phyloP scores from a whole-genome alignment of 1,140 invertebrate genomes.

The Pentalonia nigronervosa region DNA sequence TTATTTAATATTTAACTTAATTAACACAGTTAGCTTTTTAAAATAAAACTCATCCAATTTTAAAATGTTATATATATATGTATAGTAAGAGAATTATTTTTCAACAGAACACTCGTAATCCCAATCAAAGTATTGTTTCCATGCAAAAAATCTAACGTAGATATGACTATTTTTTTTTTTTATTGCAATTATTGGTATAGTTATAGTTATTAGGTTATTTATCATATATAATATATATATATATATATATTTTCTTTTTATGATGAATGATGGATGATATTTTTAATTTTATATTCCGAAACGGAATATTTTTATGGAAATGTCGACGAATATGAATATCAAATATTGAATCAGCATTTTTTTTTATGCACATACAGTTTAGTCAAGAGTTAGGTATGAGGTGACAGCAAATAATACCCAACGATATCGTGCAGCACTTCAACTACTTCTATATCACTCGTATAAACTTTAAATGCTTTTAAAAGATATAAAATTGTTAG shows the following conservation, averaged over 20 bases:
- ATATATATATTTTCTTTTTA: neutral
- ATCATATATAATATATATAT: neutral
- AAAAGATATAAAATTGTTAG: neutral
- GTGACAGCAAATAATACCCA: neutral
- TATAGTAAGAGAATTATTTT: no score
- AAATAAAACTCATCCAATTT: no score
- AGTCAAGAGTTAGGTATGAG: neutral
- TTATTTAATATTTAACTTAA: no score
- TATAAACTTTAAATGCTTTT: neutral
- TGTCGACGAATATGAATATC: neutral
- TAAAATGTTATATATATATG: no score
- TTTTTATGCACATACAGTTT: neutral
- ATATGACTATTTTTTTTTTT: neutral
- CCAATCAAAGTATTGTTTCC: neutral
- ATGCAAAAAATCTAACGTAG: neutral
- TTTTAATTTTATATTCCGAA: neutral
- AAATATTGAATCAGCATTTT: neutral
- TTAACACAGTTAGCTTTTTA: no score
- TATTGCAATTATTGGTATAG: neutral
- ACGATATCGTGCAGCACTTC: neutral
- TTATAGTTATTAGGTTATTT: neutral
- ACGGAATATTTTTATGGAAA: neutral
- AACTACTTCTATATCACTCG: neutral
- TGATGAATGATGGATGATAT: neutral
- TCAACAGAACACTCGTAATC: neutral